phyloP scores from a whole-genome alignment of 2,797 vertebrate genomes.

The Clangula hyemalis region DNA sequence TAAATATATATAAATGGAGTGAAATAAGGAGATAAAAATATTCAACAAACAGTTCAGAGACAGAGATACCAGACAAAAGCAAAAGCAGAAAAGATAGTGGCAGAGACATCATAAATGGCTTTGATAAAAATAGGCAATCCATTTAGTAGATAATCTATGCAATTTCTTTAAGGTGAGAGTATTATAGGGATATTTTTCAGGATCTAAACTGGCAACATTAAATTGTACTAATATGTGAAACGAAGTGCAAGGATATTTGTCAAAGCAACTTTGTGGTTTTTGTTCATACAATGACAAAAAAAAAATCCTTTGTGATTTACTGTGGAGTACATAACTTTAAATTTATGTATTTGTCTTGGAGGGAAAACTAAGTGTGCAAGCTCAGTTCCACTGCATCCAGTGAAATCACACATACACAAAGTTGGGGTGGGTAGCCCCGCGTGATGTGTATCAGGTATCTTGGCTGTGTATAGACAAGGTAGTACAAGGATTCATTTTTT shows the following conservation, averaged over 20 bases:
- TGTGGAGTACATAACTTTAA: background rate
- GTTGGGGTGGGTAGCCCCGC: background rate
- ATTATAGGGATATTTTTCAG: background rate
- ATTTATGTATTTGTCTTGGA: background rate
- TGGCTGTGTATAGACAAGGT: background rate
- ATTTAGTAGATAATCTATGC: background rate
- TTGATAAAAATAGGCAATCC: background rate
- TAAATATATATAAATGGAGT: fast-evolving
- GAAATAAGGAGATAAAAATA: background rate
- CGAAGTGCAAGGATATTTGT: background rate
- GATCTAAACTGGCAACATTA: background rate
- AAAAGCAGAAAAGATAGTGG: background rate
- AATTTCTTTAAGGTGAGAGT: background rate
- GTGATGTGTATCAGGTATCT: background rate
- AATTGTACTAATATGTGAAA: background rate
- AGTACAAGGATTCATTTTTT: background rate
- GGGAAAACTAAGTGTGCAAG: background rate
- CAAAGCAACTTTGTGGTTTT: background rate
- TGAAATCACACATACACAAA: background rate
- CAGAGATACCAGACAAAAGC: background rate
- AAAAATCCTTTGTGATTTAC: background rate
- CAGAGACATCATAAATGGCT: background rate
- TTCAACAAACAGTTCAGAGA: background rate
- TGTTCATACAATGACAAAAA: background rate
- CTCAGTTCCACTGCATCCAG: background rate